Base-by-base conservation (phyloP, 2,888 invertebrate species). In the Salpingus planirostris region DNA sequence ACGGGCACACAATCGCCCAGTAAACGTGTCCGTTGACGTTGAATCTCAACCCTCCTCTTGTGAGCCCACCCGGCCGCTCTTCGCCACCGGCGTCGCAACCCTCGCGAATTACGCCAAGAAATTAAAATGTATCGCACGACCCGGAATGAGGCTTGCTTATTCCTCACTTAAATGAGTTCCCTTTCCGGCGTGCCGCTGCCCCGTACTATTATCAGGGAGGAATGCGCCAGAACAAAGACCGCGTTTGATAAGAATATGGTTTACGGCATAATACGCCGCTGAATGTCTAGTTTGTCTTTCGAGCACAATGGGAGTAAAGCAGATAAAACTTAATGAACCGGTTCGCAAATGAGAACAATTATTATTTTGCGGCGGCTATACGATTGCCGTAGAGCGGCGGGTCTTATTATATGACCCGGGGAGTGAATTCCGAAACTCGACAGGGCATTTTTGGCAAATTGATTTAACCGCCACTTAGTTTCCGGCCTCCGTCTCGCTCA, bases 201-300 rank as follows among this genome's bases (percentile, higher is more conserved):
- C 22, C 26, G 24, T 29, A 34, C 22, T 34, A 5, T 18, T 18
- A 29, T 34, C 34, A 26, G 21, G 18, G 15, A 25, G 29, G 21
- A 34, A 29, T 29, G 34, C 33, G 29, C 5, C 8, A 29, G 26
- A 34, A 34, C 34, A 34, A 34, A 34, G 25, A n/a, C 21, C 21
- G 13, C 25, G 24, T 29, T 34, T 34, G 34, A 29, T 34, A 34
- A 34, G 34, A 29, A 34, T 34, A 34, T 29, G 29, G 33, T 33
- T 15, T 28, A 26, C 27, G 15, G 34, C 15, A 15, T 22, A 29
- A 29, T 33, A 27, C 18, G 21, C 3, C 23, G 27, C 21, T 18
- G 31, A 31, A 31, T 31, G 31, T 25, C 26, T 31, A 26, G 31
- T 31, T 26, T 31, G 32, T 23, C 28, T 34, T 34, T 34, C 26